Evolutionary conservation across 2,888 invertebrate species (phyloP).

Genomic region (Chymomyza amoena): DNA sequence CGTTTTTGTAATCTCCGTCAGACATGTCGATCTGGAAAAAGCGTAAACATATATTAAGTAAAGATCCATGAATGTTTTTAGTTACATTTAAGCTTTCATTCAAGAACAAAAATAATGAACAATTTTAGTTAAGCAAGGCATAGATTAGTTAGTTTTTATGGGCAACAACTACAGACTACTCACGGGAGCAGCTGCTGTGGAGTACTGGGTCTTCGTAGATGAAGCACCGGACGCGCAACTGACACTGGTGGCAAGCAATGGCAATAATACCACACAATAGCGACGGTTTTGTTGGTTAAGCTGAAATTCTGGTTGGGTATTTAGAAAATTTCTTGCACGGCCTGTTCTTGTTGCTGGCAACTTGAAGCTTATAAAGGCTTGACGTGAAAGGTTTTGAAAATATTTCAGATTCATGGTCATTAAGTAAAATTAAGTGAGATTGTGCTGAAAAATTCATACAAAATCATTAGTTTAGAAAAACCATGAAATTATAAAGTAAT

Average conservation of each 20-base stretch:
- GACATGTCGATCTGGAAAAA: constrained; percentile 72
- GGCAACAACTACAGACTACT: constrained; percentile 50
- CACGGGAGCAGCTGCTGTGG: constrained; percentile 64
- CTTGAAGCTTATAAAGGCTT: constrained; percentile 44
- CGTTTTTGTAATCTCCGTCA: constrained; percentile 74
- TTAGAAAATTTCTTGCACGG: neutral
- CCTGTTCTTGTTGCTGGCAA: constrained; percentile 15
- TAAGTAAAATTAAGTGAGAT: constrained; percentile 12
- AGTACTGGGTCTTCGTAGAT: constrained; percentile 47
- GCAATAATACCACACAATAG: constrained; percentile 67
- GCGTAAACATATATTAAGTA: neutral
- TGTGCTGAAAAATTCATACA: constrained; percentile 49
- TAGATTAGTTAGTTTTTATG: neutral
- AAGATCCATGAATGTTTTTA: neutral
- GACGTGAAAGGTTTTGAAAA: constrained; percentile 44
- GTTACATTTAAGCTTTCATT: neutral
- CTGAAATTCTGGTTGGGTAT: constrained; percentile 4
- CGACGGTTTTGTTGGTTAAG: constrained; percentile 24
- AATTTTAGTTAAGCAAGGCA: neutral
- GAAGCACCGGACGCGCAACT: constrained; percentile 47
- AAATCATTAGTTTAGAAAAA: constrained; percentile 15
- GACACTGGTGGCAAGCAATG: constrained; percentile 44
- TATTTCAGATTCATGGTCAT: constrained; percentile 57
- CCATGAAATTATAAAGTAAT: neutral
- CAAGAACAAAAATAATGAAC: neutral